These are phyloP conservation scores for Aegotheles bennettii DNA, from an alignment of 2,113 vertebrate species.

Conservation along the genomic window DNA sequence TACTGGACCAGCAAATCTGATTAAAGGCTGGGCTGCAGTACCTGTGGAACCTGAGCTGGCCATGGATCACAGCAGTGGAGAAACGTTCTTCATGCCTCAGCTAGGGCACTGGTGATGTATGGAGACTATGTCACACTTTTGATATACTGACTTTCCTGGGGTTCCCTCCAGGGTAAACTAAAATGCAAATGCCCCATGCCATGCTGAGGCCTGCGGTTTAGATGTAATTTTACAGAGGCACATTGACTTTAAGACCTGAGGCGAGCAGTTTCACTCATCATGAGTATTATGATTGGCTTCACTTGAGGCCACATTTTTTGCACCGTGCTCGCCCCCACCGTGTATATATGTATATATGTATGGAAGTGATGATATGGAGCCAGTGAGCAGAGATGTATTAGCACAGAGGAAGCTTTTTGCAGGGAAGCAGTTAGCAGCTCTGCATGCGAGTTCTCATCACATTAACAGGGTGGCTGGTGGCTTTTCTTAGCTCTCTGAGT, in stretches of 20 bases:
- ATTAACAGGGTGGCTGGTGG: neutral
- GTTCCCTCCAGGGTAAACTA: neutral
- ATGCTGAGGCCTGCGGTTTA: neutral
- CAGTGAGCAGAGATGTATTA: neutral
- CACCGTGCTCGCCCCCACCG: rapidly evolving
- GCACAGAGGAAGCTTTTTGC: neutral
- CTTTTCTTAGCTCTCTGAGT: neutral
- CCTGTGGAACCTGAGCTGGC: rapidly evolving
- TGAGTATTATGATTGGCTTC: neutral
- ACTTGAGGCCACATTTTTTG: neutral
- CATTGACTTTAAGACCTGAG: neutral
- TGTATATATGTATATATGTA: rapidly evolving
- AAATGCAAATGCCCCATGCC: rapidly evolving
- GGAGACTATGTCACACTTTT: neutral
- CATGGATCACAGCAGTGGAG: neutral
- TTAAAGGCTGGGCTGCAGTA: neutral
- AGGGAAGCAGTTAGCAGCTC: neutral
- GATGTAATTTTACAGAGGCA: neutral
- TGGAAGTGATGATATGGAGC: rapidly evolving
- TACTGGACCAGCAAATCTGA: neutral
- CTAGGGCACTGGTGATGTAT: neutral
- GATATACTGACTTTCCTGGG: neutral
- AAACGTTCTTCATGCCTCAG: neutral
- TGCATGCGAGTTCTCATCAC: neutral
- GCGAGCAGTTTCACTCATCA: neutral